Base-by-base conservation (phyloP, 2,113 vertebrate species). In the Syrrhaptes paradoxus region DNA sequence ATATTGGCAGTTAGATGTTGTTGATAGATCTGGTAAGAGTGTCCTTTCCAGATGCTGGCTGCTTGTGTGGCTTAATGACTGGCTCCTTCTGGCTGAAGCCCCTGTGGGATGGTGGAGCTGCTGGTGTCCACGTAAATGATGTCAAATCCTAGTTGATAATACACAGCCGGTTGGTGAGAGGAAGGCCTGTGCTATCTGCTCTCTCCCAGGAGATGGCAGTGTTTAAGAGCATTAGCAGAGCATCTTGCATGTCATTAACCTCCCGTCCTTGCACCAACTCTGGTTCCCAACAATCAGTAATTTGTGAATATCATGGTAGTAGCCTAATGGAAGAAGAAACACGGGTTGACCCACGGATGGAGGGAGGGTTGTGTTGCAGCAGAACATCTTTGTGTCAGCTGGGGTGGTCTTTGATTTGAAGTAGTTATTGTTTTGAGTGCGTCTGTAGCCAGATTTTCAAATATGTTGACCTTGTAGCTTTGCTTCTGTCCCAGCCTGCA, bases 201-300 rank as follows among this genome's bases (percentile, higher is more conserved):
- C 45, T 90, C 61, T 79, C 92, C 93, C 96, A 90, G 96, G 96
- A 96, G 93, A 95, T 95, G 95, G 93, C 95, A 95, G 61, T 97
- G 93, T 96, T 96, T 96, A 95, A 96, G 96, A 97, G 90, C 92
- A 72, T 86, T 93, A 95, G 87, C 77, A 65, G 73, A 84, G 61
- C 57, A 22, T 32, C 66, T 89, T 38, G 48, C 41, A 3, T 0
- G 1, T 36, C 84, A 4, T 68, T 82, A 81, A 49, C 84, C 70
- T 90, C 76, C 2, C 3, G 62, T 58, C 81, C 89, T 91, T 85
- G 80, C 32, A 57, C 96, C 91, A 70, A 1, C 38, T 32, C 73
- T 36, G 76, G 29, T 52, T 87, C 52, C 78, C 79, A 41, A 7
- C 12, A 13, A 5, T 54, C 32, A 45, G 46, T 78, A 68, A 62